Evolutionary conservation across 2,113 vertebrate species (phyloP).

Genomic region (Ciconia maguari): DNA sequence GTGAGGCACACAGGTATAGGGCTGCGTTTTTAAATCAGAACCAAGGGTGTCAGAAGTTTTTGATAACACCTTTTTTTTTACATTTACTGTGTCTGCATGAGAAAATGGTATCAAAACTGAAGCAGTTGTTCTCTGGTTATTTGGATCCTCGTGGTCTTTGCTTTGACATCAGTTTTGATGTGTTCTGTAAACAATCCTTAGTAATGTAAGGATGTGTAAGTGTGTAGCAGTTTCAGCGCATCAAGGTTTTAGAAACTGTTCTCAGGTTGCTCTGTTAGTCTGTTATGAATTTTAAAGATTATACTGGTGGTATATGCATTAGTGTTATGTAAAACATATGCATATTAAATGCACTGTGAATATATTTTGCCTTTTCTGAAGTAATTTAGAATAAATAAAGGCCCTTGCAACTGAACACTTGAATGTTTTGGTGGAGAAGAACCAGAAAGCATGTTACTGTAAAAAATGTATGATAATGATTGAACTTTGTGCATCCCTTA

Average conservation of each 20-base stretch:
- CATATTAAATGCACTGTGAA: neutral
- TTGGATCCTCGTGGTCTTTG: neutral
- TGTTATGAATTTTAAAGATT: neutral
- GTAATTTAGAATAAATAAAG: constrained; percentile 56
- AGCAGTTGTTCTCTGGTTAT: neutral
- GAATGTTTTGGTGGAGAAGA: constrained; percentile 45
- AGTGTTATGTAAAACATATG: neutral
- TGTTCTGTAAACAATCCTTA: neutral
- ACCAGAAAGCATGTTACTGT: neutral
- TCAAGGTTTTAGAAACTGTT: neutral
- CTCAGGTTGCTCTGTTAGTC: neutral
- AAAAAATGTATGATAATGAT: neutral
- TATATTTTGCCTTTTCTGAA: constrained; percentile 39
- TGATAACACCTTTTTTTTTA: neutral
- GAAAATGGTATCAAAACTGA: neutral
- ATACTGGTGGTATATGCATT: neutral
- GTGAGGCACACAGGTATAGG: neutral
- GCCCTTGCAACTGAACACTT: constrained; percentile 18
- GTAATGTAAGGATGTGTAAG: neutral
- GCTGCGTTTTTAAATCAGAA: neutral
- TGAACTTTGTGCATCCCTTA: constrained; percentile 42
- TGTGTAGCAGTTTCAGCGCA: neutral
- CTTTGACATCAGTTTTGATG: neutral
- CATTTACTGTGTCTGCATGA: neutral
- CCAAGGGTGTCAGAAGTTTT: neutral